Evolutionary conservation across 2,797 vertebrate species (phyloP), one percentile per base, ranked within the genome.

Genomic region (Nannoperca australis): DNA sequence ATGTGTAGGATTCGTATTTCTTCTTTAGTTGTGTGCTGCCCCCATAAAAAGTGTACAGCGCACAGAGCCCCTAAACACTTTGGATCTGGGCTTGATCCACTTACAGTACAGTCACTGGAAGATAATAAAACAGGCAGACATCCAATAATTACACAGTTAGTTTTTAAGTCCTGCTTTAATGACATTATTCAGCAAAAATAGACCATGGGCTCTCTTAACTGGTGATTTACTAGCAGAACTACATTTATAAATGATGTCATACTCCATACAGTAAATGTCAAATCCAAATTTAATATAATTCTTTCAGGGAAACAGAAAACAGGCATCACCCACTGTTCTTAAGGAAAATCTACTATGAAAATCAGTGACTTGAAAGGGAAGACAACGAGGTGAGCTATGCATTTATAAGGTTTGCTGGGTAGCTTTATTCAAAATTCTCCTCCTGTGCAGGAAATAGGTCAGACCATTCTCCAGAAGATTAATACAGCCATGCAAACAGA

Each of bases 401-500:
- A 70, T 79, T 64, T 73, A 72, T 73, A 63, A 50, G 54, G 49
- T 54, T 30, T 64, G 50, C 49, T 20, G 24, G 3, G 32, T 36
- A 64, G 54, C 27, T 60, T 55, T 32, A 9, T 22, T 82, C 65
- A 76, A 1, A 76, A 65, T 70, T 70, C 71, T 60, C 27, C 30
- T 75, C 30, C 20, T 56, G 51, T 58, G 54, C n/a, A 70, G 53
- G 68, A 74, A 62, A 82, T 63, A 74, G 63, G 59, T 79, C 74
- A 70, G 68, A 77, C 55, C 9, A 69, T 78, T 78, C 70, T 78
- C 32, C 50, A 72, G 49, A 74, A 55, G 68, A 60, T 73, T 70
- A 49, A 75, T 40, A 61, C 50, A 76, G 51, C 61, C 70, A 68
- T 58, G 61, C 66, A 89, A 78, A 78, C 79, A 80, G 66, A 79